phyloP scores from a whole-genome alignment of 2,888 invertebrate genomes.

The Itoplectis maculator region DNA sequence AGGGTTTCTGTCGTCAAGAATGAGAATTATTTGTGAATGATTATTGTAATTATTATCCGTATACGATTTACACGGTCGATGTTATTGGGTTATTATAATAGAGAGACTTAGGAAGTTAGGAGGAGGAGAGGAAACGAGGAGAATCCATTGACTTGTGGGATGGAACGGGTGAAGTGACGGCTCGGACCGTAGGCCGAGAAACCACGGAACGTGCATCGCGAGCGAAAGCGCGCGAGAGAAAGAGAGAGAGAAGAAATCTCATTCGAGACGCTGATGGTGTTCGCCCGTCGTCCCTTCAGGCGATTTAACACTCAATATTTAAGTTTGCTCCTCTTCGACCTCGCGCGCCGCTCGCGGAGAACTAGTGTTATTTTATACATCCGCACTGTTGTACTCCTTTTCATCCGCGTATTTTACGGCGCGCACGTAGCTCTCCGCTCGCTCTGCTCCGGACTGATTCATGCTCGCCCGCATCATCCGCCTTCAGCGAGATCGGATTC shows the following conservation, averaged over 20 bases:
- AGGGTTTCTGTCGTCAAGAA: too few species aligned
- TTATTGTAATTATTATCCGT: background rate
- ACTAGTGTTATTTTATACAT: slow-evolving; percentile 64
- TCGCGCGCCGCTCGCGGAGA: slow-evolving; percentile 44
- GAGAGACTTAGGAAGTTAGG: background rate
- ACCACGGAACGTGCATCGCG: background rate
- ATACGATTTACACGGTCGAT: background rate
- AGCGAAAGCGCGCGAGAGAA: slow-evolving; percentile 1
- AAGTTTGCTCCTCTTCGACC: slow-evolving; percentile 59
- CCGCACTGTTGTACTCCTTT: slow-evolving; percentile 29
- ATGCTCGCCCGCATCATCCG: slow-evolving; percentile 49
- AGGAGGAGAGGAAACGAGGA: background rate
- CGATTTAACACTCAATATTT: slow-evolving; percentile 68
- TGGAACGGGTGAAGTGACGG: slow-evolving; percentile 19
- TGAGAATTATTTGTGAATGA: slow-evolving; percentile 4
- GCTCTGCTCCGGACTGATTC: slow-evolving; percentile 37
- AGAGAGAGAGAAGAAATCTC: slow-evolving; percentile 45
- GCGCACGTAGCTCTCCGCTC: slow-evolving; percentile 6
- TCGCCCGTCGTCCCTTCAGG: slow-evolving; percentile 57
- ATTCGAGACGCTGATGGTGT: slow-evolving; percentile 50
- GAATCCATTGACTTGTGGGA: slow-evolving; percentile 39
- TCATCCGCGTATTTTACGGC: slow-evolving; percentile 36
- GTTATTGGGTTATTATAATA: slow-evolving; percentile 9
- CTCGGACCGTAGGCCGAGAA: slow-evolving; percentile 36
- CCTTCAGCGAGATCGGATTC: slow-evolving; percentile 51